phyloP scores from a whole-genome alignment of 2,113 vertebrate genomes.

The Tichodroma muraria region DNA sequence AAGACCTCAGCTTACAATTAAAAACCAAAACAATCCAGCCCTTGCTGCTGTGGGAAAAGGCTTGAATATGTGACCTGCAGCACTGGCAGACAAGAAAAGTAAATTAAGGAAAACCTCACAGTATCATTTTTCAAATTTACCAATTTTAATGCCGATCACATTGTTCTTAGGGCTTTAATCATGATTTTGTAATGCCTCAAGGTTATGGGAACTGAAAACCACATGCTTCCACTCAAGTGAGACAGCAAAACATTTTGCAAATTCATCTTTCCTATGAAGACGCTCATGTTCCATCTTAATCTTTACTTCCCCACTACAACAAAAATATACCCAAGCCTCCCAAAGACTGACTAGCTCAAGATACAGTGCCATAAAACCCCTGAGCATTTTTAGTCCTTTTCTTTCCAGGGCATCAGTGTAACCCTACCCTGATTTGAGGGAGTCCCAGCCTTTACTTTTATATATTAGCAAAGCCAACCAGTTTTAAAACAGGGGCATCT shows the following conservation, averaged over 20 bases:
- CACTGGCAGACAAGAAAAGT: not conserved
- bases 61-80: not conserved
- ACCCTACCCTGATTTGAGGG: not conserved
- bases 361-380: not conserved
- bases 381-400: not conserved
- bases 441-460: not conserved
- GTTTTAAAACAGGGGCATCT: not conserved
- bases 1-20: not conserved
- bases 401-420: not conserved
- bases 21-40: slow-evolving; percentile 4
- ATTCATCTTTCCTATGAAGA: not conserved
- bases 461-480: not conserved
- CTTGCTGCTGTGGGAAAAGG: not conserved
- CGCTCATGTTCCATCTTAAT: not conserved
- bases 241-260: slow-evolving; percentile 11
- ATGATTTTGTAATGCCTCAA: not conserved
- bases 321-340: not conserved
- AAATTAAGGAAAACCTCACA: slow-evolving; percentile 21
- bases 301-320: not conserved
- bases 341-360: not conserved
- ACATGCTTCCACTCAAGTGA: not conserved
- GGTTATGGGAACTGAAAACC: slow-evolving; percentile 22
- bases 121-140: slow-evolving; percentile 10
- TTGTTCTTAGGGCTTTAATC: slow-evolving; percentile 17
- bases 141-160: not conserved